Percentiles rank a stretch among this genome's conserved stretches.
Evolutionary conservation across 1,140 invertebrate species (phyloP).

Genomic region (Trachymyrmex cornetzi): DNA sequence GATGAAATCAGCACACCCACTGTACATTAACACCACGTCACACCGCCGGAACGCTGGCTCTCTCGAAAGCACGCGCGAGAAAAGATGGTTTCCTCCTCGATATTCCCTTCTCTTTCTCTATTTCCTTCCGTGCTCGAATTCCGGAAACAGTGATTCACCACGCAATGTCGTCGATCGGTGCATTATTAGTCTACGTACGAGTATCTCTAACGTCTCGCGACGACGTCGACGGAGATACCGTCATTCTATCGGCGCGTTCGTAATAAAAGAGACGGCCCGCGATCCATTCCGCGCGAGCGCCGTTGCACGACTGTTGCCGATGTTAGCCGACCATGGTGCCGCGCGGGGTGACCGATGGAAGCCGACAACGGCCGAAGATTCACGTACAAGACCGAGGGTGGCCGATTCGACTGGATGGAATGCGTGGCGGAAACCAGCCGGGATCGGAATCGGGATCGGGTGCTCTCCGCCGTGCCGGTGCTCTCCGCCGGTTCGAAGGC

Average conservation of each 20-base stretch:
- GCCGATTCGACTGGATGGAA: conserved; percentile 78
- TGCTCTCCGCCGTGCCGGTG: conserved; percentile 74
- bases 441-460: conserved; percentile 83
- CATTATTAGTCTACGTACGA: conserved; percentile 48
- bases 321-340: conserved; percentile 72
- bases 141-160: neutral
- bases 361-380: conserved; percentile 34
- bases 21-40: conserved; percentile 61
- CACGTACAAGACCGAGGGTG: conserved; percentile 63
- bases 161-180: neutral
- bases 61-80: neutral
- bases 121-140: neutral
- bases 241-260: conserved; percentile 61
- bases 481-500: conserved; percentile 81
- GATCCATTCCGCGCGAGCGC: conserved; percentile 76
- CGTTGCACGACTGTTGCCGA: conserved; percentile 81
- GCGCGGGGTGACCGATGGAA: conserved; percentile 58
- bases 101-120: neutral
- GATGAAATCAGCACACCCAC: conserved; percentile 57
- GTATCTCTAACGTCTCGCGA: conserved; percentile 60
- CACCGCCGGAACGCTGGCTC: neutral
- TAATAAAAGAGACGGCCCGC: conserved; percentile 52
- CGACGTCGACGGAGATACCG: conserved; percentile 48
- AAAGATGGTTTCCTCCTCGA: neutral
- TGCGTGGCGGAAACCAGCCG: conserved; percentile 82